Evolutionary conservation across 2,888 invertebrate species (phyloP).

Genomic region (Dinocampus coccinellae): DNA sequence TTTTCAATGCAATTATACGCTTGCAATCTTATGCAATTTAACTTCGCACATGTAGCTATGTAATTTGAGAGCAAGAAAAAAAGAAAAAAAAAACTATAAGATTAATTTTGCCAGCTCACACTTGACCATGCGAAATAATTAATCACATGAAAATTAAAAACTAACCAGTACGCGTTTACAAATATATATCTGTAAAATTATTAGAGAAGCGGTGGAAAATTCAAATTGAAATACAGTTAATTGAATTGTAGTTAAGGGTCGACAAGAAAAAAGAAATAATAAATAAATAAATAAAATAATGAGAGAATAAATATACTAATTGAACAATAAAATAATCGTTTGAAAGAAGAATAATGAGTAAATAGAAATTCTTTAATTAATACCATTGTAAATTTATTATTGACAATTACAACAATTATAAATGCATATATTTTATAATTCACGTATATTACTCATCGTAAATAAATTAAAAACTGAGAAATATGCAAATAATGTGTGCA

Average conservation of each 20-base stretch:
- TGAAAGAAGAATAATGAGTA: neutral
- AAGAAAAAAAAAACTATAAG: neutral
- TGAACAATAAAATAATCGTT: slow-evolving; percentile 8
- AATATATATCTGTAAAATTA: neutral
- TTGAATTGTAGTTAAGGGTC: neutral
- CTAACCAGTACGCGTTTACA: neutral
- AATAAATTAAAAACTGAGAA: slow-evolving; percentile 31
- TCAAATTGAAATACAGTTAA: neutral
- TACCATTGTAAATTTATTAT: slow-evolving; percentile 35
- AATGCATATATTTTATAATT: slow-evolving; percentile 60
- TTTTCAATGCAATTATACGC: neutral
- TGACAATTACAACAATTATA: slow-evolving; percentile 47
- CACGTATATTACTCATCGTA: slow-evolving; percentile 52
- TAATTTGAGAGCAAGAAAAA: too few species aligned
- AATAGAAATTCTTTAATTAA: neutral
- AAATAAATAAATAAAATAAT: neutral
- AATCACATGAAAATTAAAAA: too few species aligned
- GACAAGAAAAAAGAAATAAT: neutral
- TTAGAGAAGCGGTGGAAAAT: neutral
- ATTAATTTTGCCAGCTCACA: neutral
- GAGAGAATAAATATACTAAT: slow-evolving; percentile 12
- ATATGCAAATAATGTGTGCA: slow-evolving; percentile 41
- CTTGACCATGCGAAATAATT: neutral
- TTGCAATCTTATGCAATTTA: neutral
- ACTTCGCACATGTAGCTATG: neutral